Conservation (phyloP, 2,113 vertebrate species). For the Laterallus jamaicensis region DNA sequence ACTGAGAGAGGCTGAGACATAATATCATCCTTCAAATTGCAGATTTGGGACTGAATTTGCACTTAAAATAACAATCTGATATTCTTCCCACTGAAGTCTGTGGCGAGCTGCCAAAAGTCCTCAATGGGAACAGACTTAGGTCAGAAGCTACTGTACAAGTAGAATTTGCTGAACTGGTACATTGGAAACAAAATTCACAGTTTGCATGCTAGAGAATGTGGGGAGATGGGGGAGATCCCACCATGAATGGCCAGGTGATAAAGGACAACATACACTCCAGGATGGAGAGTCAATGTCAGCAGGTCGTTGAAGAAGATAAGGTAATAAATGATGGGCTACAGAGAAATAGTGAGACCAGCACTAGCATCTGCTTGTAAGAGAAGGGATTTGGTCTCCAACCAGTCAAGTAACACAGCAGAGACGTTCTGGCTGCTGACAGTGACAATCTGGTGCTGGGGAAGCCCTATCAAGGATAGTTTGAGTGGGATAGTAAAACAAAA, state of each 20-base stretch:
- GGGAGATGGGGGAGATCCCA: no score
- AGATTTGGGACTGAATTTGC: slow-evolving; percentile 29
- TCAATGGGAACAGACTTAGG: neutral
- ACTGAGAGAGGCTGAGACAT: neutral
- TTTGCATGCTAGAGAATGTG: neutral
- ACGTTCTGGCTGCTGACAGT: neutral
- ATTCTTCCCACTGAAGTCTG: slow-evolving; percentile 5
- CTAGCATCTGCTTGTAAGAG: neutral
- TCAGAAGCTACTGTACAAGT: slow-evolving; percentile 33
- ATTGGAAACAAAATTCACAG: neutral
- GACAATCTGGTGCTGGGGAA: neutral
- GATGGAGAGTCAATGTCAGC: neutral
- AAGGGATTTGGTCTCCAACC: neutral
- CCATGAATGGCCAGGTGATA: neutral
- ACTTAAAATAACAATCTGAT: slow-evolving; percentile 19
- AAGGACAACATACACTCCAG: neutral
- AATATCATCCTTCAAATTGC: slow-evolving; percentile 30
- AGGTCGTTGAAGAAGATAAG: neutral
- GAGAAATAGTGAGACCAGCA: neutral
- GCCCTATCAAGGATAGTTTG: neutral
- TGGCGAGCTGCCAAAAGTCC: slow-evolving; percentile 32
- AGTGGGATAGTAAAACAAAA: neutral
- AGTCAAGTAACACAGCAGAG: neutral
- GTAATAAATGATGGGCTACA: neutral
- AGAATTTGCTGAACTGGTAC: neutral